A percentile compares a stretch with the other conserved stretches of the same genome.
These are phyloP conservation scores for Zhuqinia jingwanae DNA, from an alignment of 2,888 invertebrate species.

Conservation along the genomic window DNA sequence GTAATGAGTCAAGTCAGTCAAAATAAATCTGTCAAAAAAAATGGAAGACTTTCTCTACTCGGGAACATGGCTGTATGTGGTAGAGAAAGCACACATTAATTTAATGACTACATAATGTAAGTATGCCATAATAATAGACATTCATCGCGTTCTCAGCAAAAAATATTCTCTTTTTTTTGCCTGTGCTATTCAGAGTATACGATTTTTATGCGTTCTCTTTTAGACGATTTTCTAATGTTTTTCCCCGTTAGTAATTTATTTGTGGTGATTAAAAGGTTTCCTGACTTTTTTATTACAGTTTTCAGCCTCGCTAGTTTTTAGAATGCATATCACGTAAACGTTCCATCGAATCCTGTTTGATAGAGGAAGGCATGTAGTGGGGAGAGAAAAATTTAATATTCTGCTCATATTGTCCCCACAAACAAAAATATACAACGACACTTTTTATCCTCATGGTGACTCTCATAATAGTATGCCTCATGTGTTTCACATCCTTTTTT, in stretches of 20 bases:
- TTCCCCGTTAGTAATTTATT: background rate
- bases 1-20: constrained; percentile 46
- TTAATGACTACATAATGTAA: too few relatives aligned
- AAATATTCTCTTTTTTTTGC: too few relatives aligned
- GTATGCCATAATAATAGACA: too few relatives aligned
- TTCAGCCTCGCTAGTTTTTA: background rate
- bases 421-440: constrained; percentile 7
- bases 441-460: background rate
- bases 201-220: constrained; percentile 25
- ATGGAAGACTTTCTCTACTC: background rate
- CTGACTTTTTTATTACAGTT: constrained; percentile 30
- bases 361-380: background rate
- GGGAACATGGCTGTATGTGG: too few relatives aligned
- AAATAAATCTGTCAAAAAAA: constrained; percentile 37
- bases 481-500: too few relatives aligned
- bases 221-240: background rate
- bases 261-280: constrained; percentile 26
- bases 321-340: background rate
- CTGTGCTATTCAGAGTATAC: background rate
- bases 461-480: too few relatives aligned
- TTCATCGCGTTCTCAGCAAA: too few relatives aligned
- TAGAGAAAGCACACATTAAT: too few relatives aligned
- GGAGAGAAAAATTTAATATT: constrained; percentile 17
- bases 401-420: background rate
- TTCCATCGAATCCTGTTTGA: background rate